Evolutionary conservation across 2,113 vertebrate species (phyloP).

Genomic region (Indicator indicator): DNA sequence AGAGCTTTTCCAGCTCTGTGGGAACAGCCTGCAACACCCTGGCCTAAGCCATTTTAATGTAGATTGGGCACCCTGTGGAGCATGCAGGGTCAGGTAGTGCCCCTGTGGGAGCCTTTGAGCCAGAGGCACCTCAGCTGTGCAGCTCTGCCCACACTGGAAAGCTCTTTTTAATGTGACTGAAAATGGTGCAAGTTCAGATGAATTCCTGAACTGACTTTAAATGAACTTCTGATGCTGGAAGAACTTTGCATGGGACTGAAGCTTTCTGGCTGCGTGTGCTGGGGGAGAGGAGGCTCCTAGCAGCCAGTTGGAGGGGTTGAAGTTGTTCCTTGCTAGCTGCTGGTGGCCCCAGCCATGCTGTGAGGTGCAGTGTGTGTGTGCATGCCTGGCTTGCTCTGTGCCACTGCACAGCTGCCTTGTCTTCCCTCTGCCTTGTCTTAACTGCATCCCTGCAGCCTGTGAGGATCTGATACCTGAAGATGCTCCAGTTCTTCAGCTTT

Average conservation of each 20-base stretch:
- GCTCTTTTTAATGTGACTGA: neutral
- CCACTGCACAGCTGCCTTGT: neutral
- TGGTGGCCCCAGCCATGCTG: neutral
- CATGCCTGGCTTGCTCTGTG: too few relatives aligned
- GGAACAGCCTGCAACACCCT: neutral
- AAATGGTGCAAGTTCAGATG: neutral
- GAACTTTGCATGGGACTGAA: neutral
- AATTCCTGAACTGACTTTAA: neutral
- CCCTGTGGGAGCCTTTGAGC: neutral
- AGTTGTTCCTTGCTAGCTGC: neutral
- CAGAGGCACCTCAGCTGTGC: neutral
- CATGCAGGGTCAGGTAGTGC: neutral
- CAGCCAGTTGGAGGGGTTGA: neutral
- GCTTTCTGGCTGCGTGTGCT: neutral
- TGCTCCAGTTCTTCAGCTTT: neutral
- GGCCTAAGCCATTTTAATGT: neutral
- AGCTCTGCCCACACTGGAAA: neutral
- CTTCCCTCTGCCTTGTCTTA: neutral
- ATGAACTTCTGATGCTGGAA: neutral
- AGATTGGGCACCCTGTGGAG: neutral
- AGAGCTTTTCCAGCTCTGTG: neutral
- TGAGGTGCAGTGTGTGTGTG: neutral
- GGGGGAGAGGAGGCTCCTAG: neutral
- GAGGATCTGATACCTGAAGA: neutral
- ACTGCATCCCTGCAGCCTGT: neutral